Evolutionary conservation across 2,797 vertebrate genomes (phyloP).

Genomic region (Lepus townsendii): DNA sequence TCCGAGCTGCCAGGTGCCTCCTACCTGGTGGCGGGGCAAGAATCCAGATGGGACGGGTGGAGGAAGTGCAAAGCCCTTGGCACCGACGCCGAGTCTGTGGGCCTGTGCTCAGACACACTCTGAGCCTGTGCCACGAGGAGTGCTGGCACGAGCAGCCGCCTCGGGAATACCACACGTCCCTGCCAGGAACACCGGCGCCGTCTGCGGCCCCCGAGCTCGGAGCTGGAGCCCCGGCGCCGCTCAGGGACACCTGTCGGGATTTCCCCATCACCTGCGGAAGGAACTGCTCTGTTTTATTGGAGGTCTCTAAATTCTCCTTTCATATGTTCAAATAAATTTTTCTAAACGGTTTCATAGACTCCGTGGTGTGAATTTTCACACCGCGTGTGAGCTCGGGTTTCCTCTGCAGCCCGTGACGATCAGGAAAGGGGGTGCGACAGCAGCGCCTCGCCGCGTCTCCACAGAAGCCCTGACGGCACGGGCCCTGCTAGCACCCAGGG

Average conservation of each 20-base stretch:
- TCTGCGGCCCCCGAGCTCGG: constrained; percentile 67
- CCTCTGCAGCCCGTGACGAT: accelerated
- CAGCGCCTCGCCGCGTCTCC: neutral
- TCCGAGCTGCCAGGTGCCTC: neutral
- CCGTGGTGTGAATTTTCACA: neutral
- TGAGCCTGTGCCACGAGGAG: accelerated
- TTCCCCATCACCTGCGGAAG: neutral
- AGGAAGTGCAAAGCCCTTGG: neutral
- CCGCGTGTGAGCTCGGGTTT: too few species aligned
- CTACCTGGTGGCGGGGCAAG: accelerated
- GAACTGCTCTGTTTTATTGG: constrained; percentile 19
- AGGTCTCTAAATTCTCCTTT: constrained; percentile 44
- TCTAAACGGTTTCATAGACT: constrained; percentile 71
- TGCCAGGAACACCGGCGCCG: constrained; percentile 74
- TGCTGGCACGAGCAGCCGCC: neutral
- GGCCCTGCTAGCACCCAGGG: neutral
- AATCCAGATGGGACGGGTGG: neutral
- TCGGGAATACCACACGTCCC: constrained; percentile 70
- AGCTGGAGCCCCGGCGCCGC: constrained; percentile 68
- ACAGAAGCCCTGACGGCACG: too few species aligned
- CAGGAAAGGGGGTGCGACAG: neutral
- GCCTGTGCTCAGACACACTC: neutral
- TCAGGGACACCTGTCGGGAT: constrained; percentile 67
- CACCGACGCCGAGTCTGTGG: accelerated
- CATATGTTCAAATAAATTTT: constrained; percentile 62